Percentiles rank a stretch among this genome's conserved stretches.
Evolutionary conservation across 2,113 vertebrate species (phyloP).

Genomic region (Alosa alosa): DNA sequence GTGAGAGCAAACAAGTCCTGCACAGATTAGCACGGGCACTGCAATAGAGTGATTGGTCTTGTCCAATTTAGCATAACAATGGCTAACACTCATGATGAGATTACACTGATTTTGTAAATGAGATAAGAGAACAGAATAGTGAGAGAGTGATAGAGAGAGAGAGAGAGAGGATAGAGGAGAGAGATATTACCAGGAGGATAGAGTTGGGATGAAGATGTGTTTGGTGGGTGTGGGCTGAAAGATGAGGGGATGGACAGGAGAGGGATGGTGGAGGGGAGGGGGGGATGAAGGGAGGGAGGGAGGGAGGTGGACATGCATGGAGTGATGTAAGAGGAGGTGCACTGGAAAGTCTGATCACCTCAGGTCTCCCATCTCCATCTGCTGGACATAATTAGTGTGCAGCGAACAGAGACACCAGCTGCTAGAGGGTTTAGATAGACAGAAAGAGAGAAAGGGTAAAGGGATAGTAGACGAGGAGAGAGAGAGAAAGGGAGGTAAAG

Average conservation of each 20-base stretch:
- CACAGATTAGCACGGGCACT: constrained; percentile 1
- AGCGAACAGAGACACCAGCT: constrained; percentile 42
- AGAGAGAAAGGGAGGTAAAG: constrained; percentile 43
- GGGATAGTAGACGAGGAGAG: background rate
- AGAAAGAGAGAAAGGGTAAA: background rate
- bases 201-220: background rate
- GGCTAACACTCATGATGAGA: constrained; percentile 32
- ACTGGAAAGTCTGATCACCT: constrained; percentile 28
- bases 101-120: background rate
- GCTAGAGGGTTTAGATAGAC: constrained; percentile 20
- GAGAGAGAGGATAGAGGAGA: background rate
- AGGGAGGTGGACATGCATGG: background rate
- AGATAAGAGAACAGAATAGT: background rate
- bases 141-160: background rate
- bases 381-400: constrained; percentile 58
- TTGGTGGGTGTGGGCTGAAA: background rate
- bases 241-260: constrained; percentile 17
- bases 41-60: constrained; percentile 38
- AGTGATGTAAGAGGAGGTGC: background rate
- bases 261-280: constrained; percentile 1
- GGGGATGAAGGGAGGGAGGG: background rate
- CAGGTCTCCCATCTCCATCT: constrained; percentile 57
- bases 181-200: background rate
- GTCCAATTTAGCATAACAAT: constrained; percentile 48
- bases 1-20: background rate